Conservation (phyloP, 2,113 vertebrate species). For the Orycteropus afer region DNA sequence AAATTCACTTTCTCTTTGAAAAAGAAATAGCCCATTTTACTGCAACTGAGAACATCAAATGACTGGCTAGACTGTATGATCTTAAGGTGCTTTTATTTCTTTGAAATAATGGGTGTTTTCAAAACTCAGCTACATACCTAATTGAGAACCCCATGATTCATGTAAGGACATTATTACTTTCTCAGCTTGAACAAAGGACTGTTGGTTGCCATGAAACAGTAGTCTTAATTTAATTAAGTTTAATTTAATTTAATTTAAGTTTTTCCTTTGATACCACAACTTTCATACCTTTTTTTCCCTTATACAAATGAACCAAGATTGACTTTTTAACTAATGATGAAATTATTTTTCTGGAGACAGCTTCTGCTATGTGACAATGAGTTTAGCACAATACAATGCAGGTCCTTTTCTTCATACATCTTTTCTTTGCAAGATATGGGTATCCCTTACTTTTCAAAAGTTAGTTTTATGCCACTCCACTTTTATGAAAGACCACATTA, state of each 20-base stretch:
- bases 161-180: neutral
- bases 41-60: neutral
- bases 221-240: neutral
- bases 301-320: neutral
- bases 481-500: neutral
- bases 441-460: neutral
- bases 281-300: neutral
- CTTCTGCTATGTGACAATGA: neutral
- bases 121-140: slow-evolving; percentile 14
- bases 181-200: neutral
- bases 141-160: slow-evolving; percentile 37
- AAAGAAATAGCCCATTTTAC: neutral
- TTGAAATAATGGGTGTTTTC: slow-evolving; percentile 42
- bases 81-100: slow-evolving; percentile 45
- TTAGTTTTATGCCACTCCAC: neutral
- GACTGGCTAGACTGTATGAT: neutral
- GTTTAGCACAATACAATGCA: neutral
- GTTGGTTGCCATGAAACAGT: neutral
- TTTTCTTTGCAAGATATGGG: neutral
- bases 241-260: slow-evolving; percentile 1
- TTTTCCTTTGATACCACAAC: slow-evolving; percentile 35
- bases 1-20: slow-evolving; percentile 39
- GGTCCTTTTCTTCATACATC: neutral
- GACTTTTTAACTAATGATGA: slow-evolving; percentile 5
- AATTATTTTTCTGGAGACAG: slow-evolving; percentile 13